Percentiles rank a stretch among this genome's conserved stretches.
Conservation (phyloP, 2,797 vertebrate genomes). For the Mastacembelus armatus region DNA sequence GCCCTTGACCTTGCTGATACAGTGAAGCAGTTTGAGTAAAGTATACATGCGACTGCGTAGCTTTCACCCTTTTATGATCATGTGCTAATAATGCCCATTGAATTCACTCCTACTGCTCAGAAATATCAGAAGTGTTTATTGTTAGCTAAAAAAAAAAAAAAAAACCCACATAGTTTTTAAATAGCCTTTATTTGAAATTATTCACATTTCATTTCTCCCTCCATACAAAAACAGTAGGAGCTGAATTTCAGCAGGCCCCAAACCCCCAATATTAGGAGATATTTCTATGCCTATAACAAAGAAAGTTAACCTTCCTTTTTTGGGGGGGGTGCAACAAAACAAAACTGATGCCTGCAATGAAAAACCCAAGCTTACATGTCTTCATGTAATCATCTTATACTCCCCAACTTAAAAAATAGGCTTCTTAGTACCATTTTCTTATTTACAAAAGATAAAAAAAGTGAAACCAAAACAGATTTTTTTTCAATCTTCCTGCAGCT, state of each 20-base stretch:
- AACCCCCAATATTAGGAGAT: constrained; percentile 33
- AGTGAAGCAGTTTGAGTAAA: not conserved
- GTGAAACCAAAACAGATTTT: constrained; percentile 66
- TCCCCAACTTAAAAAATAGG: constrained; percentile 74
- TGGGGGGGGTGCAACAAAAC: constrained; percentile 33
- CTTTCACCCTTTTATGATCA: no score
- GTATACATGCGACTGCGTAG: not conserved
- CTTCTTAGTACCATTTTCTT: constrained; percentile 76
- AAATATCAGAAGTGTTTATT: not conserved
- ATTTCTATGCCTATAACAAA: constrained; percentile 33
- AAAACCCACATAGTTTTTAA: not conserved
- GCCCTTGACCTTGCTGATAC: constrained; percentile 16
- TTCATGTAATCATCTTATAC: constrained; percentile 61
- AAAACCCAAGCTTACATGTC: constrained; percentile 58
- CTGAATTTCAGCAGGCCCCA: constrained; percentile 47
- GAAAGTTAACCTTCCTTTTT: constrained; percentile 33
- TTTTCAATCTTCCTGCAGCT: constrained; percentile 57
- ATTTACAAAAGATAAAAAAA: constrained; percentile 82
- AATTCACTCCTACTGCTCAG: not conserved
- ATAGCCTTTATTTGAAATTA: constrained; percentile 73
- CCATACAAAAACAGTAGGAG: constrained; percentile 62
- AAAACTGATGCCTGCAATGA: constrained; percentile 61
- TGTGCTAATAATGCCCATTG: no score
- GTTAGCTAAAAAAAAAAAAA: not conserved
- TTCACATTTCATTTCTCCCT: constrained; percentile 58